Percentiles rank a stretch among this genome's conserved stretches.
Conservation (phyloP, 2,797 vertebrate genomes). For the Centroberyx gerrardi region DNA sequence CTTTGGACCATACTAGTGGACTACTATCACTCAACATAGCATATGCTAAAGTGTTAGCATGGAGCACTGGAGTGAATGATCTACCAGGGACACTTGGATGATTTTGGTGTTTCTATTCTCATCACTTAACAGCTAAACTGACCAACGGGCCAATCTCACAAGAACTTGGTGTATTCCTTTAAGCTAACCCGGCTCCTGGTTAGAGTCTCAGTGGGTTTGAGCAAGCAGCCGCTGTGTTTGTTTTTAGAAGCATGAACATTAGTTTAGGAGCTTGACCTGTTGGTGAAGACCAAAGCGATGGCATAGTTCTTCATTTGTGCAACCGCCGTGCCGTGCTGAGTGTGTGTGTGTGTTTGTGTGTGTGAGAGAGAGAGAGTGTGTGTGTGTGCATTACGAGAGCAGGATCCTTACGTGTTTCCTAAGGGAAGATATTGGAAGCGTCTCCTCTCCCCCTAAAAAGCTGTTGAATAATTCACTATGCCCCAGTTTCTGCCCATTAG, state of each 20-base stretch:
- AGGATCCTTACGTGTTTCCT: slow-evolving; percentile 68
- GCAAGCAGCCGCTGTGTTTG: slow-evolving; percentile 39
- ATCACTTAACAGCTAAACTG: slow-evolving; percentile 4
- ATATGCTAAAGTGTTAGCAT: too few relatives aligned
- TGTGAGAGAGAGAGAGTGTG: too few relatives aligned
- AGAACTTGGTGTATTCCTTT: slow-evolving; percentile 24
- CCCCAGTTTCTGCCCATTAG: slow-evolving; percentile 88
- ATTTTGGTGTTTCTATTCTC: neutral
- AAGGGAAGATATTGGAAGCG: slow-evolving; percentile 76
- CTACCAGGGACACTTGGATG: neutral
- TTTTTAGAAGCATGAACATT: slow-evolving; percentile 50
- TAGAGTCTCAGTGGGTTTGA: slow-evolving; percentile 24
- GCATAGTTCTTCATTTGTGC: slow-evolving; percentile 35
- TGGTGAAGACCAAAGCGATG: slow-evolving; percentile 45
- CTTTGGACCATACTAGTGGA: too few relatives aligned
- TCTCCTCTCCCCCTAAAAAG: slow-evolving; percentile 84
- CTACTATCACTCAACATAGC: too few relatives aligned
- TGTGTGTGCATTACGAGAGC: slow-evolving; percentile 55
- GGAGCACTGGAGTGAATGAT: neutral
- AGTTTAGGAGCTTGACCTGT: slow-evolving; percentile 48
- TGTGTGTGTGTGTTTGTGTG: slow-evolving; percentile 12
- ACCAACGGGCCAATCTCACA: slow-evolving; percentile 3
- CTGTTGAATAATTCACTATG: slow-evolving; percentile 88
- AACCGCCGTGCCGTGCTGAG: slow-evolving; percentile 17
- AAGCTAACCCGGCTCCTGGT: slow-evolving; percentile 9